Base-by-base conservation (phyloP, 1,140 invertebrate species). In the Teleogryllus occipitalis region DNA sequence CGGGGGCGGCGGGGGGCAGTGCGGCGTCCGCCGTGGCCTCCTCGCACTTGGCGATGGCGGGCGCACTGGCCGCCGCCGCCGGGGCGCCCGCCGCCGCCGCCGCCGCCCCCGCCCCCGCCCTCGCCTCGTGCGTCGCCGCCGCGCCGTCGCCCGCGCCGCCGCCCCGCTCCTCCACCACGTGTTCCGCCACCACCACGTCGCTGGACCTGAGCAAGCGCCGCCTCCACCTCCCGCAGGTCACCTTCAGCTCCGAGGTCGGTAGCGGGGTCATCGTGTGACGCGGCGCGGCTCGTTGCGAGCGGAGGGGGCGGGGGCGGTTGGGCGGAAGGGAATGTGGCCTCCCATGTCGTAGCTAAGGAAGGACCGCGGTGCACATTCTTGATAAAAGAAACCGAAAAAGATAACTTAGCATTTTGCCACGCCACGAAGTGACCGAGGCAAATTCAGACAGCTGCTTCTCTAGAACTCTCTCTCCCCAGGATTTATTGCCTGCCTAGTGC, bases 221-320 rank as follows among this genome's bases (percentile, higher is more conserved):
- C 81, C 85, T 92, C 18, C 90, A 92, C 82, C 88, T 94, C 81
- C 93, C 92, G 18, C 92, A 94, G 87, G 92, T 95, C 83, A 93
- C 93, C 48, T 95, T 95, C 87, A 94, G 89, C 84, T 91, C 92
- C 85, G 94, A 95, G 93, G 92, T 94, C 88, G 92, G 92, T 93
- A 92, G 86, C 46, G 89, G 89, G 54, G 87, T 89, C 79, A 84
- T 89, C 82, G 89, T 89, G 14, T 85, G 82, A 79, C 8, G 80
- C 7, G 7, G 5, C 22, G n/a, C 76, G 74, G 5, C 27, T 39
- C 27, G 27, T 39, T 39, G 27, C 27, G 27, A 39, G 27, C 27
- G 54, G 54, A 18, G 10, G 54, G 10, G 0, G 54, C 7, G 54
- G 54, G 54, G 54, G 18, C 54, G 54, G 54, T 65, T 39, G 5